A percentile compares a stretch with the other conserved stretches of the same genome.
These are phyloP conservation scores for Trissolcus japonicus DNA, from an alignment of 2,888 invertebrate species.

Conservation along the genomic window DNA sequence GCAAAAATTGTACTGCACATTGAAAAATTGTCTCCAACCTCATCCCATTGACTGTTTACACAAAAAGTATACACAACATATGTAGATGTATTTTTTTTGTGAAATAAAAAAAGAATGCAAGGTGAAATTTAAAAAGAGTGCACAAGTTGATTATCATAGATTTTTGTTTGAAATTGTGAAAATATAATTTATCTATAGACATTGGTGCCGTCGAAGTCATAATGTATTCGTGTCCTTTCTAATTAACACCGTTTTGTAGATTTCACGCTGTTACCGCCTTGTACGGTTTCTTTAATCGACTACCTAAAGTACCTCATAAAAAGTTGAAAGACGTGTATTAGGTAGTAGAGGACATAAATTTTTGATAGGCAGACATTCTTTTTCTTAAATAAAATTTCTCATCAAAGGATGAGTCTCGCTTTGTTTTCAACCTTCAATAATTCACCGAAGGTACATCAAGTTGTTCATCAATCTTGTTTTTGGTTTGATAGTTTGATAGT, in stretches of 20 bases:
- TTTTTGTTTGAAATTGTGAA: too few species aligned
- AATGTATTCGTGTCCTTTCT: constrained; percentile 55
- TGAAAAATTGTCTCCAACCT: neutral
- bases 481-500: too few species aligned
- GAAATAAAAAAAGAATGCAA: too few species aligned
- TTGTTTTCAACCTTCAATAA: neutral
- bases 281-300: constrained; percentile 59
- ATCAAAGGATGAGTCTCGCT: constrained; percentile 1
- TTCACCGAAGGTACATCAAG: too few species aligned
- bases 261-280: constrained; percentile 60
- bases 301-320: constrained; percentile 58
- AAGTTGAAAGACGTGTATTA: constrained; percentile 44
- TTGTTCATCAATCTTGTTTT: too few species aligned
- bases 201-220: constrained; percentile 18
- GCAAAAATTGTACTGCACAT: neutral
- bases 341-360: constrained; percentile 39
- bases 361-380: constrained; percentile 28
- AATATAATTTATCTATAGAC: neutral
- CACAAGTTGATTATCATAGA: too few species aligned
- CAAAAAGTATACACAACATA: too few species aligned
- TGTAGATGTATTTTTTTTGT: too few species aligned
- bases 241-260: constrained; percentile 60
- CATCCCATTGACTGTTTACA: too few species aligned
- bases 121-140: too few species aligned
- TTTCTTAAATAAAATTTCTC: constrained; percentile 35